Base-by-base conservation (phyloP, 2,888 invertebrate genomes). In the Resseliella maxima region DNA sequence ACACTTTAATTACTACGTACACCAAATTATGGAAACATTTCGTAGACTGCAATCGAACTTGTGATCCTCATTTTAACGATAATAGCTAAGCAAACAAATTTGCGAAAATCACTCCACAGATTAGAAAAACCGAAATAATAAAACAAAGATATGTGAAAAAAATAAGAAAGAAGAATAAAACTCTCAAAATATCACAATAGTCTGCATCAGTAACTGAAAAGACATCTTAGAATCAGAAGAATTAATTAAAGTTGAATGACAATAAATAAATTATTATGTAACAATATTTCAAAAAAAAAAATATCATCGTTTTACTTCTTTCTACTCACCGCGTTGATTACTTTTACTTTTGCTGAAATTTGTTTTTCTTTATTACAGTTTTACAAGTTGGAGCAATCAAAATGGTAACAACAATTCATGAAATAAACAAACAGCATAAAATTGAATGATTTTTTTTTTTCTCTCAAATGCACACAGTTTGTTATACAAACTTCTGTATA, bases 201-300 rank as follows among this genome's bases (percentile, higher is more conserved):
- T 59, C 24, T 59, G 59, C 59, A 59, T 59, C 59, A 59, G 27
- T 24, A 59, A 59, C 24, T 8, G 15, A 72, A 72, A 72, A 72
- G 72, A 72, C 72, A 72, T 31, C 72, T 15, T 72, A 72, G 72
- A 72, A 72, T 72, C 27, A 31, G 72, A 72, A 72, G 31, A 72
- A n/a, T 31, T 72, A 72, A 31, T 18, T 72, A 72, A 72, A 72
- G 72, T 72, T 72, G 72, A 72, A 72, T 72, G 72, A 72, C 72
- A 72, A 72, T 72, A 72, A n/a, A n/a, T n/a, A n/a, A 72, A 72
- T 72, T 59, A 59, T 59, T 72, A 72, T 72, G 72, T 12, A 24
- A 59, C 12, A 31, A 31, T 72, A 72, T 72, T 72, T 72, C 31
- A 59, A 59, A 50, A n/a, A n/a, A n/a, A n/a, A n/a, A 8, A 24